Conservation (phyloP, 2,113 vertebrate species). For the Spilogale gracilis region DNA sequence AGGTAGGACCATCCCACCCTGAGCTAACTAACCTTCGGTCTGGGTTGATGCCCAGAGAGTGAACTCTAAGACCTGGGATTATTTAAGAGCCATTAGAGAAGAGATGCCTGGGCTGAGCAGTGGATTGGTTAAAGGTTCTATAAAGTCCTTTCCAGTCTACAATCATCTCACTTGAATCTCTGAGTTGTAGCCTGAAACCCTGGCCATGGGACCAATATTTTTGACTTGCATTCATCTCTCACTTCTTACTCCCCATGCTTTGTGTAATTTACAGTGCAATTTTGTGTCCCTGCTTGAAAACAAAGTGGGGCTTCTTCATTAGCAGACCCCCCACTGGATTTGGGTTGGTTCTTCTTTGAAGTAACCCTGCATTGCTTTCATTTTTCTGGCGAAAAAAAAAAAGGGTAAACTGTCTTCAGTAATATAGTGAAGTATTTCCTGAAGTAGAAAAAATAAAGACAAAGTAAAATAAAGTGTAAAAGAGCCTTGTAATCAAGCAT, state of each 20-base stretch:
- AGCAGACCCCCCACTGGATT: conserved; percentile 80
- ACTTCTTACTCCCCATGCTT: neutral
- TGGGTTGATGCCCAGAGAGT: neutral
- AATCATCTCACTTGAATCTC: neutral
- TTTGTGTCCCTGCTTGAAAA: conserved; percentile 84
- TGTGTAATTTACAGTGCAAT: conserved; percentile 83
- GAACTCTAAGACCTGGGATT: neutral
- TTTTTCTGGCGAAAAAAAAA: conserved; percentile 78
- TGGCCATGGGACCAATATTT: conserved; percentile 76
- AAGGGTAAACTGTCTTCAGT: conserved; percentile 80
- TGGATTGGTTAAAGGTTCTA: conserved; percentile 16
- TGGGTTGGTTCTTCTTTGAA: conserved; percentile 83
- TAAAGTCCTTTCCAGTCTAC: conserved; percentile 59
- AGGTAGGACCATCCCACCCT: neutral
- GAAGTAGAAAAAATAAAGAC: conserved; percentile 32
- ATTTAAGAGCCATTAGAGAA: conserved; percentile 44
- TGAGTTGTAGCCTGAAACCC: conserved; percentile 67
- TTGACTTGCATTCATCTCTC: conserved; percentile 77
- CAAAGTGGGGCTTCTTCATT: conserved; percentile 80
- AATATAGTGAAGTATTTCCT: conserved; percentile 81
- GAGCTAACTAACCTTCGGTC: neutral
- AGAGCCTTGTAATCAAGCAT: conserved; percentile 78
- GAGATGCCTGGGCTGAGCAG: neutral
- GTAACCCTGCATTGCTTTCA: conserved; percentile 74
- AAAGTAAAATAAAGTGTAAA: conserved; percentile 62